Percentiles rank a stretch among this genome's conserved stretches.
Conservation (phyloP, 1,140 invertebrate genomes). For the Caenorhabditis inopinata region DNA sequence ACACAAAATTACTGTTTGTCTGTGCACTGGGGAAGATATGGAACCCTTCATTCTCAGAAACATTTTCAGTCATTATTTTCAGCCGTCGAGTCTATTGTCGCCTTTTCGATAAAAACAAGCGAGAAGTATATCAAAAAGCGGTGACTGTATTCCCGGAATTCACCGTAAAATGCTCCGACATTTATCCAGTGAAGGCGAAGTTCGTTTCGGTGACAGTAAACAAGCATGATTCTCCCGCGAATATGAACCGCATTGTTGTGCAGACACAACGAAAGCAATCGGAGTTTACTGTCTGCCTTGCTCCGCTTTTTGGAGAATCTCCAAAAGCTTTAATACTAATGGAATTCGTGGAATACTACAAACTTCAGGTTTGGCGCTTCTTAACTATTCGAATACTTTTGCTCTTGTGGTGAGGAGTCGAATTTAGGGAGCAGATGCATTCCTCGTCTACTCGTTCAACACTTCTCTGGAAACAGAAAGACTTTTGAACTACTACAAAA, state of each 20-base stretch:
- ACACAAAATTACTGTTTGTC: too few relatives aligned
- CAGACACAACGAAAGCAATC: neutral
- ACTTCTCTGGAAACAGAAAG: neutral
- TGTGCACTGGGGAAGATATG: too few relatives aligned
- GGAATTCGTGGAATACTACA: conserved; percentile 22
- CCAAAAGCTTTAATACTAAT: conserved; percentile 5
- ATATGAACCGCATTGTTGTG: conserved; percentile 11
- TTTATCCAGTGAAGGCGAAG: neutral
- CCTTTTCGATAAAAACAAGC: neutral
- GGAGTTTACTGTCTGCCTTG: conserved; percentile 15
- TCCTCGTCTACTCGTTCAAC: neutral
- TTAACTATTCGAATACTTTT: too few relatives aligned
- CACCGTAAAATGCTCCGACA: neutral
- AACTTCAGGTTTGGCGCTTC: neutral
- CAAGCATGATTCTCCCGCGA: conserved; percentile 6
- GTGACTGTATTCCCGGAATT: conserved; percentile 16
- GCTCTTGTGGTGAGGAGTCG: neutral
- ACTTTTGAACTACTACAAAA: neutral
- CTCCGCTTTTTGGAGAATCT: neutral
- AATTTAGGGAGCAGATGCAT: neutral
- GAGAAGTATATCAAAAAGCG: conserved; percentile 18
- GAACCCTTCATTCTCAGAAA: too few relatives aligned
- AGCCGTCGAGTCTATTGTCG: conserved; percentile 21
- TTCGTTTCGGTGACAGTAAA: neutral
- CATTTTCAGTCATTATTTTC: neutral